Evolutionary conservation across 2,888 invertebrate genomes (phyloP).

Genomic region (Quadroppia sp.): DNA sequence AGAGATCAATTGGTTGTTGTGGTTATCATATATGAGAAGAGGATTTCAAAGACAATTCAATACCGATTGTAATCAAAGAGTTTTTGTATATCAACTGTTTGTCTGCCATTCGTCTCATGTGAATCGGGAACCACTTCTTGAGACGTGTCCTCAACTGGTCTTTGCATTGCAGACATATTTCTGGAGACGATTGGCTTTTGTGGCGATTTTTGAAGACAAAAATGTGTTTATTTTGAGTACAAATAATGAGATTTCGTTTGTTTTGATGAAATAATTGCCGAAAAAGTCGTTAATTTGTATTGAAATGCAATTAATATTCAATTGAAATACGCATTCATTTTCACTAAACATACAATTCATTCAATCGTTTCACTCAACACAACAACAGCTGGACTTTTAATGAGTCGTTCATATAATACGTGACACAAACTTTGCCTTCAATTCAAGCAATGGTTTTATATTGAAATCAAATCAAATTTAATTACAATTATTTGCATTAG

Average conservation of each 20-base stretch:
- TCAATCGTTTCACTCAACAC: not conserved
- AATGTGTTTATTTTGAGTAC: too few species aligned
- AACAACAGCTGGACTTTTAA: not conserved
- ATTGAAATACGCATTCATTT: not conserved
- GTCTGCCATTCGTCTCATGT: not conserved
- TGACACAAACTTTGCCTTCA: not conserved
- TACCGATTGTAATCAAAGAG: conserved; percentile 40
- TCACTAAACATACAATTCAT: too few species aligned
- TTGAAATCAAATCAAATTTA: not conserved
- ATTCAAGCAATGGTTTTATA: not conserved
- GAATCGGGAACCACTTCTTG: too few species aligned
- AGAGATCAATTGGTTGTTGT: not conserved
- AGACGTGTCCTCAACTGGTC: not conserved
- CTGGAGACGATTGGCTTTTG: not conserved
- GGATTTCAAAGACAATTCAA: not conserved
- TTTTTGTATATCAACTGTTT: not conserved
- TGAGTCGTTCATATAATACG: conserved; percentile 11
- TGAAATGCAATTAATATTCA: not conserved
- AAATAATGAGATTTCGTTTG: too few species aligned
- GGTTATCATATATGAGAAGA: too few species aligned
- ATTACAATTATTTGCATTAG: too few species aligned
- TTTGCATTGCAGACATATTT: conserved; percentile 7
- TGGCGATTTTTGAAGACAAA: not conserved
- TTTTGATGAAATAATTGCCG: too few species aligned
- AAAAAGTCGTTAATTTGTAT: not conserved